These are phyloP conservation scores for Catalaphyllia jardinei DNA, from an alignment of 64 coral and sea anemone species.

Conservation along the genomic window DNA sequence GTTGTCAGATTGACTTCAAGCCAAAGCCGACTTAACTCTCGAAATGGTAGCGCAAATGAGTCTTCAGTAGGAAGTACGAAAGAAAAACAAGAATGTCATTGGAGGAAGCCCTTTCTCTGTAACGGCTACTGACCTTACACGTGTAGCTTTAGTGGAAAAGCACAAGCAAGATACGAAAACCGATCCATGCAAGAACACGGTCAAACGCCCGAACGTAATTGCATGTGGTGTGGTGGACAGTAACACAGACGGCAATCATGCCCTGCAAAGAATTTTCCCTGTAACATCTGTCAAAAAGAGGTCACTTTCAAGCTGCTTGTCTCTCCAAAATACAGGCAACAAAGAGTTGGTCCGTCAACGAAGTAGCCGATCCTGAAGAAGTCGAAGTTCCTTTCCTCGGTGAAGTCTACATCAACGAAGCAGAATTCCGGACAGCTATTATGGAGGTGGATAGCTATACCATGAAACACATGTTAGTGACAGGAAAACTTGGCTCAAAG, in stretches of 20 bases:
- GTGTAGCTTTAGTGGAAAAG: constrained; percentile 24
- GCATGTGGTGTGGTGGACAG: constrained; percentile 62
- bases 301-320: constrained; percentile 27
- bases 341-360: background rate
- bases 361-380: constrained; percentile 20
- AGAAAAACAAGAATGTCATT: constrained; percentile 49
- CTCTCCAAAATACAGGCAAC: background rate
- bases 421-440: constrained; percentile 49
- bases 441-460: constrained; percentile 44
- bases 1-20: constrained; percentile 10
- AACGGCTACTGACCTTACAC: constrained; percentile 28
- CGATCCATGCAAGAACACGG: constrained; percentile 14
- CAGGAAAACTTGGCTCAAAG: constrained; percentile 49
- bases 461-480: constrained; percentile 58
- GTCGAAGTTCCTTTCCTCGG: constrained; percentile 16
- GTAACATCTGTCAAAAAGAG: constrained; percentile 51
- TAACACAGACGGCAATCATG: constrained; percentile 51
- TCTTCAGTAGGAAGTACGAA: constrained; percentile 46
- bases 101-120: constrained; percentile 27
- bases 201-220: constrained; percentile 15
- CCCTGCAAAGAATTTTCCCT: constrained; percentile 46
- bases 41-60: constrained; percentile 14
- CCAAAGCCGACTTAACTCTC: background rate
- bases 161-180: constrained; percentile 19
- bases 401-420: background rate